Base-by-base conservation (phyloP, 2,888 invertebrate genomes). In the Thyatira batis region DNA sequence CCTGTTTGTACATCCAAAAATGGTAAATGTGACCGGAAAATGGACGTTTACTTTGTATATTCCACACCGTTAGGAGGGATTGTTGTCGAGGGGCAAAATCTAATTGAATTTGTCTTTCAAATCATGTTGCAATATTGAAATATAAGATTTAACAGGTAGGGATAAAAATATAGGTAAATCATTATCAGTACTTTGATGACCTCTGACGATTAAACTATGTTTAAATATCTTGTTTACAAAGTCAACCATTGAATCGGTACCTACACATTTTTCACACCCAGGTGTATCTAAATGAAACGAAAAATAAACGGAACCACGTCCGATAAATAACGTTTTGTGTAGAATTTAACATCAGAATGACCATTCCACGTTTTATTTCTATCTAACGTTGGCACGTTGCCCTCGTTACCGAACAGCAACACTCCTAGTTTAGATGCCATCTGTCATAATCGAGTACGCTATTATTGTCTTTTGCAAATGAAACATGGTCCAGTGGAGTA, bases 311-410 rank as follows among this genome's bases (percentile, higher is more conserved):
- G 39, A 39, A 39, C 17, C 8, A 39, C 2, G 39, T 39, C n/a
- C 39, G 33, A 39, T 39, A 39, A 39, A 39, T 39, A n/a, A 39
- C 39, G n/a, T 20, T 46, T 13, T 25, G 8, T 6, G 45, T 46
- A n/a, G 13, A 21, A 13, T 21, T 46, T 46, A 25, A n/a, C 23
- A 46, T 46, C 45, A n/a, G 25, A 46, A 23, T 23, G 45, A 25
- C 23, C 45, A 25, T 23, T 46, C 25, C 45, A 25, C 45, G 25
- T 46, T 46, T 46, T 23, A 46, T 46, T 46, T 46, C 45, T 23
- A 46, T 46, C 45, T 13, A n/a, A 46, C 25, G 25, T 46, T 46
- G 45, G 45, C 45, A 46, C 45, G n/a, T 21, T 46, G 45, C 45
- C 45, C 21, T 46, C 9, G 21, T 39, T 46, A 25, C 25, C n/a